Evolutionary conservation across 1,140 invertebrate genomes (phyloP).

Genomic region (Panagrolaimus sp.): DNA sequence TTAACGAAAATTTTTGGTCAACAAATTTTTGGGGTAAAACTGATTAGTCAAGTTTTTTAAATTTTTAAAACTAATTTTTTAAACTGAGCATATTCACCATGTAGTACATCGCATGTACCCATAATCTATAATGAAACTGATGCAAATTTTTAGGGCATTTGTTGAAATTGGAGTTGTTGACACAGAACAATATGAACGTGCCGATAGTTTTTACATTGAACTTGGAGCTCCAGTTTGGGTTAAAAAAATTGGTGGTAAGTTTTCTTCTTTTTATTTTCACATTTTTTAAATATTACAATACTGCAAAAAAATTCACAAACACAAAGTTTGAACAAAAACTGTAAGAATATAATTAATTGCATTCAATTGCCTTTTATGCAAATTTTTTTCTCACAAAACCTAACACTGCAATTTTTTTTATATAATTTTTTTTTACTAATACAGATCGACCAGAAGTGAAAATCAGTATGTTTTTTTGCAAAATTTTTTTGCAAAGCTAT

Average conservation of each 20-base stretch:
- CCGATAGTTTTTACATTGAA: conserved; percentile 60
- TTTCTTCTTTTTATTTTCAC: not conserved
- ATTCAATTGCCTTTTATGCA: conserved; percentile 9
- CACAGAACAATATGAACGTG: conserved; percentile 64
- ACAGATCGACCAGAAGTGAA: too few relatives aligned
- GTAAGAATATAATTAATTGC: not conserved
- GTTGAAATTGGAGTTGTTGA: conserved; percentile 63
- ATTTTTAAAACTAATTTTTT: conserved; percentile 15
- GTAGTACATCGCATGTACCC: conserved; percentile 15
- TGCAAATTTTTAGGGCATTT: conserved; percentile 60
- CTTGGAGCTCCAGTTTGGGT: conserved; percentile 53
- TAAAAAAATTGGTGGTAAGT: conserved; percentile 59
- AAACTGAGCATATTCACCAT: too few relatives aligned
- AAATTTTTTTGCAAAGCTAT: too few relatives aligned
- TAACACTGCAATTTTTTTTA: not conserved
- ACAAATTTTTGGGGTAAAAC: not conserved
- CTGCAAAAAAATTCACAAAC: not conserved
- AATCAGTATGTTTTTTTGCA: too few relatives aligned
- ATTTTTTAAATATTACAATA: not conserved
- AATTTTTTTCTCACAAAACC: not conserved
- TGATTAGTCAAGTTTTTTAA: not conserved
- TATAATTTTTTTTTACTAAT: too few relatives aligned
- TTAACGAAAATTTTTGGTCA: not conserved
- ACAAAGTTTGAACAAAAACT: not conserved
- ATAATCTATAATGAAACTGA: conserved; percentile 25